phyloP scores from a whole-genome alignment of 2,113 vertebrate genomes.

The Nanorana parkeri region DNA sequence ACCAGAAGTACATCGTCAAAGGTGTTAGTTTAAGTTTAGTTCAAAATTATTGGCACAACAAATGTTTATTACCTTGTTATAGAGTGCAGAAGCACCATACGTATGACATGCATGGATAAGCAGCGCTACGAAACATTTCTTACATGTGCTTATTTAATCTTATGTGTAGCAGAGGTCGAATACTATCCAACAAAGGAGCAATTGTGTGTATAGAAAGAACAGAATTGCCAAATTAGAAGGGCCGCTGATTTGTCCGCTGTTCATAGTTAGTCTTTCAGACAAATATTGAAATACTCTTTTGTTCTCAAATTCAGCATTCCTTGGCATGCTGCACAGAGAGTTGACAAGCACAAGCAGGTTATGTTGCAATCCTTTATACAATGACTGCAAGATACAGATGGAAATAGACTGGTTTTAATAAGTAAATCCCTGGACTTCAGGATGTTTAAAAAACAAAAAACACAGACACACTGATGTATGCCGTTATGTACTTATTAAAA shows the following conservation, averaged over 20 bases:
- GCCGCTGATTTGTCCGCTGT: constrained; percentile 21
- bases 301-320: constrained; percentile 27
- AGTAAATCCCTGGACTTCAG: no score
- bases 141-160: constrained; percentile 3
- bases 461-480: no score
- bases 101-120: background rate
- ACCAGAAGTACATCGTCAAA: background rate
- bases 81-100: background rate
- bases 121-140: constrained; percentile 3
- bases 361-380: background rate
- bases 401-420: background rate
- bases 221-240: constrained; percentile 20
- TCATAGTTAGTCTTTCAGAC: constrained; percentile 36
- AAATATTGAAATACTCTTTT: constrained; percentile 43
- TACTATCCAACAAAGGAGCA: background rate
- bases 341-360: constrained; percentile 31
- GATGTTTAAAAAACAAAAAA: no score
- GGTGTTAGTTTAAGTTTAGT: background rate
- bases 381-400: background rate
- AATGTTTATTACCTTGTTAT: background rate
- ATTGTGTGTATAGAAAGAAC: constrained; percentile 11
- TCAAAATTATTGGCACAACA: background rate
- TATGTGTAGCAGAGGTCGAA: constrained; percentile 2
- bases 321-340: constrained; percentile 11
- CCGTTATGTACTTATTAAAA: no score